Conservation (phyloP, 2,113 vertebrate species). For the Natator depressus region DNA sequence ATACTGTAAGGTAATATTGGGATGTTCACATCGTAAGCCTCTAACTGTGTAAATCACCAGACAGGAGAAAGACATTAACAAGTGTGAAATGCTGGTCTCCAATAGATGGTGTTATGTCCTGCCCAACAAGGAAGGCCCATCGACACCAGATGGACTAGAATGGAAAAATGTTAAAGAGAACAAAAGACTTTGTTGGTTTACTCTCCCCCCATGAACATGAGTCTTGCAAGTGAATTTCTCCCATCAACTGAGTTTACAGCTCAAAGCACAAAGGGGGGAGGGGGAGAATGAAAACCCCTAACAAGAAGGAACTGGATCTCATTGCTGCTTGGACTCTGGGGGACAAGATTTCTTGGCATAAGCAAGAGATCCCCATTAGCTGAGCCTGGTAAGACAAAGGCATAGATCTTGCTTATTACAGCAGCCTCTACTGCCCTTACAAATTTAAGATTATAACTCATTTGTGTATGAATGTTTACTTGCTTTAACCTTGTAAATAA, state of each 20-base stretch:
- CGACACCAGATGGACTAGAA: neutral
- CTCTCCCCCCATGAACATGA: neutral
- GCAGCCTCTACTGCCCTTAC: neutral
- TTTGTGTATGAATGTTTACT: neutral
- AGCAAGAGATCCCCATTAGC: neutral
- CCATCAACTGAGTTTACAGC: neutral
- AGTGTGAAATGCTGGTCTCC: neutral
- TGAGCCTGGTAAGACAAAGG: neutral
- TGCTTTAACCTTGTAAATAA: neutral
- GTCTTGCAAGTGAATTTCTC: neutral
- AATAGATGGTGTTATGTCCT: no score
- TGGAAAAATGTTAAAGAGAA: neutral
- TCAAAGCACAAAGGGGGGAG: neutral
- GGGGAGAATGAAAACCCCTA: neutral
- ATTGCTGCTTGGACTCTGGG: neutral
- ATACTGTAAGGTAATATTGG: neutral
- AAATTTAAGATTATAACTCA: neutral
- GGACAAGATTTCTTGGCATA: no score
- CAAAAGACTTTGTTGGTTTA: no score
- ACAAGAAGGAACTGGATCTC: neutral
- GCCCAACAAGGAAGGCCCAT: neutral
- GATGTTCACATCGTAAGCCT: neutral
- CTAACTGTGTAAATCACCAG: neutral
- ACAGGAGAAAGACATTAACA: neutral
- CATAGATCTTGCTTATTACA: neutral